Percentiles rank a stretch among this genome's conserved stretches.
Conservation (phyloP, 2,888 invertebrate genomes). For the Panorpa germanica region DNA sequence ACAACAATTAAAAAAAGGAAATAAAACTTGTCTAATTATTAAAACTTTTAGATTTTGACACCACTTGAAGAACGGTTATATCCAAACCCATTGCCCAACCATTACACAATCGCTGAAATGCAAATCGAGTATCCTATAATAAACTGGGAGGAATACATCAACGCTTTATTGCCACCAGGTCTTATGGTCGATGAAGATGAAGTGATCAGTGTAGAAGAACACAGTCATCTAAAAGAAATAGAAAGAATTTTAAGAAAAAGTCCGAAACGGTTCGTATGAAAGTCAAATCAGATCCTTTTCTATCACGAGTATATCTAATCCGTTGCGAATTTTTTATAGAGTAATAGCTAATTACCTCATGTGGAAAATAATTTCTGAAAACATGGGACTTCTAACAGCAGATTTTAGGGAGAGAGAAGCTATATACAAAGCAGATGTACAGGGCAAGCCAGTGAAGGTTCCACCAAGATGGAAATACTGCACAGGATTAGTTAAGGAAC, state of each 20-base stretch:
- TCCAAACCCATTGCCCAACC: slow-evolving; percentile 67
- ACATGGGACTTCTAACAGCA: slow-evolving; percentile 54
- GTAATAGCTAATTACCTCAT: slow-evolving; percentile 61
- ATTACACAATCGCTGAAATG: slow-evolving; percentile 58
- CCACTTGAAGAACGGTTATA: slow-evolving; percentile 71
- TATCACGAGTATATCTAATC: neutral
- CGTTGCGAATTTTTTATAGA: slow-evolving; percentile 16
- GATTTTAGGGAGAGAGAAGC: slow-evolving; percentile 48
- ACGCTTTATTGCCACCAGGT: slow-evolving; percentile 44
- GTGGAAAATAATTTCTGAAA: slow-evolving; percentile 64
- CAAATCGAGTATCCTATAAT: slow-evolving; percentile 48
- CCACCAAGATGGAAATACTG: slow-evolving; percentile 70
- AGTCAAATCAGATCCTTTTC: neutral
- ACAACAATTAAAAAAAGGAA: neutral
- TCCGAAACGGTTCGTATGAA: slow-evolving; percentile 6
- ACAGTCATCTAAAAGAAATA: slow-evolving; percentile 46
- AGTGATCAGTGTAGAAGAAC: slow-evolving; percentile 57
- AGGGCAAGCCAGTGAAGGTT: slow-evolving; percentile 57
- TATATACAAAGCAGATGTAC: slow-evolving; percentile 50
- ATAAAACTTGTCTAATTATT: slow-evolving; percentile 2
- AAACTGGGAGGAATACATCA: slow-evolving; percentile 65
- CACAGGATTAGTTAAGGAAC: slow-evolving; percentile 48
- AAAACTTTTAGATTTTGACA: slow-evolving; percentile 40
- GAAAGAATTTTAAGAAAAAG: slow-evolving; percentile 21
- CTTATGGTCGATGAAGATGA: slow-evolving; percentile 39